phyloP scores from a whole-genome alignment of 2,888 invertebrate species.

The Ceramica pisi region DNA sequence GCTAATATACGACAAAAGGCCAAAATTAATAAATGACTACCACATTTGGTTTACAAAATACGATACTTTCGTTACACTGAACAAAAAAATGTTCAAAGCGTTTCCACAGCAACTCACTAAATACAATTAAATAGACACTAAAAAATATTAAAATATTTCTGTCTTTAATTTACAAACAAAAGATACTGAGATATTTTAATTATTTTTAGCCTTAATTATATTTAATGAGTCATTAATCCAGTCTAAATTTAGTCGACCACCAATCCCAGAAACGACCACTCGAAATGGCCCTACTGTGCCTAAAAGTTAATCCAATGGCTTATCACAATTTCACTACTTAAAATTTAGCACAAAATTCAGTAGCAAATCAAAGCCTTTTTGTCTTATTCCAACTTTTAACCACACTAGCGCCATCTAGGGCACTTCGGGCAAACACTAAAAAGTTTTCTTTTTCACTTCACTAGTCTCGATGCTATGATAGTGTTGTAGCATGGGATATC shows the following conservation, averaged over 20 bases:
- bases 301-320: conserved; percentile 36
- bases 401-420: conserved; percentile 43
- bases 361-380: conserved; percentile 35
- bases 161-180: background rate
- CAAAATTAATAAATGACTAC: conserved; percentile 17
- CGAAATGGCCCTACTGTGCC: conserved; percentile 26
- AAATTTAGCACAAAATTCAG: conserved; percentile 38
- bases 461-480: conserved; percentile 76
- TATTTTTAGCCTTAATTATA: conserved; percentile 14
- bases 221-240: conserved; percentile 10
- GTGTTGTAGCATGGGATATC: conserved; percentile 93
- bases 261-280: conserved; percentile 5
- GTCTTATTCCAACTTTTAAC: conserved; percentile 38
- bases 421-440: conserved; percentile 33
- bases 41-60: conserved; percentile 33
- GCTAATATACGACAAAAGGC: background rate
- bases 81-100: conserved; percentile 1
- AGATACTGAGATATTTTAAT: background rate
- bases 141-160: conserved; percentile 16
- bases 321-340: conserved; percentile 34
- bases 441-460: conserved; percentile 40
- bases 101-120: conserved; percentile 17
- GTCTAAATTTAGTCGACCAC: background rate
- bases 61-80: conserved; percentile 2
- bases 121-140: conserved; percentile 7